A percentile compares a stretch with the other conserved stretches of the same genome.
phyloP scores from a whole-genome alignment of 1,140 invertebrate species.

The Bombus vancouverensis region DNA sequence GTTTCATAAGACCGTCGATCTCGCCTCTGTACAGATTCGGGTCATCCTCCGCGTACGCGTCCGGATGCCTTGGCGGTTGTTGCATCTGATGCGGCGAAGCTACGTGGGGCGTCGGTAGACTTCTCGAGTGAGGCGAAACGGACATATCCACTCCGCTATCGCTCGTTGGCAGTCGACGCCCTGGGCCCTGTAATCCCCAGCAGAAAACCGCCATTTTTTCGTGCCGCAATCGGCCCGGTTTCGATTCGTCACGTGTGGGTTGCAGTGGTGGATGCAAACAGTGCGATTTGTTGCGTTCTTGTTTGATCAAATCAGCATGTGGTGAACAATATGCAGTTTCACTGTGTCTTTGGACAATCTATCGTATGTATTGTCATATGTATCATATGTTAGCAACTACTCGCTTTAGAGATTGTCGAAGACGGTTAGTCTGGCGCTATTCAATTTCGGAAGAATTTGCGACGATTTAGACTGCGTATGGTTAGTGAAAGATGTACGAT shows the following conservation, averaged over 20 bases:
- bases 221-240: background rate
- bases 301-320: slow-evolving; percentile 21
- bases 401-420: no score
- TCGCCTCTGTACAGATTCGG: slow-evolving; percentile 87
- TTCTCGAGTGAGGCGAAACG: slow-evolving; percentile 78
- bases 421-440: no score
- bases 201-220: slow-evolving; percentile 37
- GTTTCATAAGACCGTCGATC: slow-evolving; percentile 88
- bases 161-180: slow-evolving; percentile 78
- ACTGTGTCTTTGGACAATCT: slow-evolving; percentile 15
- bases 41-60: slow-evolving; percentile 84
- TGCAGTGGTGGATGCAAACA: slow-evolving; percentile 29
- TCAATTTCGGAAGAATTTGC: no score
- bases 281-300: slow-evolving; percentile 33
- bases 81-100: slow-evolving; percentile 75
- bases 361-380: no score
- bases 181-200: slow-evolving; percentile 70
- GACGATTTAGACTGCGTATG: no score
- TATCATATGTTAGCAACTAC: no score
- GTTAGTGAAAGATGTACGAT: no score
- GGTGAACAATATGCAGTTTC: slow-evolving; percentile 1
- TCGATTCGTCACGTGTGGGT: slow-evolving; percentile 26
- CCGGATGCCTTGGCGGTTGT: slow-evolving; percentile 78
- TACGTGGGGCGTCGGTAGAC: slow-evolving; percentile 76
- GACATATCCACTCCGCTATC: slow-evolving; percentile 81